phyloP scores from a whole-genome alignment of 1,140 invertebrate species.

The Aricia agestis region DNA sequence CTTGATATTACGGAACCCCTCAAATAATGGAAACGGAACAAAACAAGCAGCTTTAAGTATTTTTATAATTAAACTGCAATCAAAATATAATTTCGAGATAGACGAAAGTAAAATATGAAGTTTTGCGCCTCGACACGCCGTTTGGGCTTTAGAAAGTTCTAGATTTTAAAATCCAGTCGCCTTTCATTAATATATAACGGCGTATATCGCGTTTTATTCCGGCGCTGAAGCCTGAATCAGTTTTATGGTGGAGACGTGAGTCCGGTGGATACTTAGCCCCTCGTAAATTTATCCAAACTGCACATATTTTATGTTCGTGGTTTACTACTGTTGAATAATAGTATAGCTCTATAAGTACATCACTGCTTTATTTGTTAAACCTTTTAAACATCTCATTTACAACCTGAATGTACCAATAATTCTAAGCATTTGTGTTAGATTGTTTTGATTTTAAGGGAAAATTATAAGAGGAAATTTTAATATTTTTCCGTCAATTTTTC shows the following conservation, averaged over 20 bases:
- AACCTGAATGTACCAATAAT: too few species aligned
- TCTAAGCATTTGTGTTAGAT: too few species aligned
- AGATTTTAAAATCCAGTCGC: background rate
- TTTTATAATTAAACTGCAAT: too few species aligned
- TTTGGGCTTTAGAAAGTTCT: background rate
- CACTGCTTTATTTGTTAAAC: background rate
- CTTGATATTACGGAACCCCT: too few species aligned
- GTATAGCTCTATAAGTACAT: constrained; percentile 13
- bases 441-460: too few species aligned
- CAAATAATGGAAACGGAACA: too few species aligned
- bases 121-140: too few species aligned
- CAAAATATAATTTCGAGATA: too few species aligned
- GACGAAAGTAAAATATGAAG: too few species aligned
- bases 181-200: constrained; percentile 24
- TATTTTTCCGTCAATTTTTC: too few species aligned
- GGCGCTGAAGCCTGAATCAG: constrained; percentile 34
- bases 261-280: constrained; percentile 33
- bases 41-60: too few species aligned
- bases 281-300: constrained; percentile 35
- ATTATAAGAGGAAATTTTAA: too few species aligned
- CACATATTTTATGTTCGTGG: constrained; percentile 32
- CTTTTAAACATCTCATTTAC: background rate
- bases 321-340: constrained; percentile 22
- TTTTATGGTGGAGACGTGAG: constrained; percentile 35
- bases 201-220: constrained; percentile 28